A percentile compares a stretch with the other conserved stretches of the same genome.
Conservation (phyloP, 1,140 invertebrate genomes). For the Vanessa tameamea region DNA sequence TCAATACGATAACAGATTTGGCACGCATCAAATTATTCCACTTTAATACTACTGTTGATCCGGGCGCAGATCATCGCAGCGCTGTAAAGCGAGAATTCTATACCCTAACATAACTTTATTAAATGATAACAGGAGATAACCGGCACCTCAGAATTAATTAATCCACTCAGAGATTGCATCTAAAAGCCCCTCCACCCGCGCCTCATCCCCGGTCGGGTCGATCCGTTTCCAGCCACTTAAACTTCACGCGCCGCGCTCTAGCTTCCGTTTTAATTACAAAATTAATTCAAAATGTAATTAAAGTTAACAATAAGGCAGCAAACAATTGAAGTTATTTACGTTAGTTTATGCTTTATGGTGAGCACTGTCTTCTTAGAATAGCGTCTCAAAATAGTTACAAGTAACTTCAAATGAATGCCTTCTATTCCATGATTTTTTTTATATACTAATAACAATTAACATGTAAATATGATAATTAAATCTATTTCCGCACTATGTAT, state of each 20-base stretch:
- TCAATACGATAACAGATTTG: slow-evolving; percentile 57
- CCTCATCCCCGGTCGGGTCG: slow-evolving; percentile 62
- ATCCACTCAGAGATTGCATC: slow-evolving; percentile 80
- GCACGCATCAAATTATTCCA: slow-evolving; percentile 38
- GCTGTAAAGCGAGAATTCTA: slow-evolving; percentile 55
- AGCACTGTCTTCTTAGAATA: slow-evolving; percentile 24
- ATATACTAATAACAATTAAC: too few species aligned
- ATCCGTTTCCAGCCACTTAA: slow-evolving; percentile 80
- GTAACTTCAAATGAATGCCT: neutral
- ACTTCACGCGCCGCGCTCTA: slow-evolving; percentile 78
- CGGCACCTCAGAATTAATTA: slow-evolving; percentile 80
- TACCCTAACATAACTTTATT: slow-evolving; percentile 72
- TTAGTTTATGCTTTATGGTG: slow-evolving; percentile 77
- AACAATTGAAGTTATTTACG: slow-evolving; percentile 81
- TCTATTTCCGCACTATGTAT: too few species aligned
- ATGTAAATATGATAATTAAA: too few species aligned
- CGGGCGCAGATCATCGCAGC: slow-evolving; percentile 28
- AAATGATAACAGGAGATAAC: slow-evolving; percentile 79
- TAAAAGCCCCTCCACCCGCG: slow-evolving; percentile 65
- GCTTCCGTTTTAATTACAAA: slow-evolving; percentile 81
- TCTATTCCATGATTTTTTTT: neutral
- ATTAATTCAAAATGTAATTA: slow-evolving; percentile 82
- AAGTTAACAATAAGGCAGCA: slow-evolving; percentile 80
- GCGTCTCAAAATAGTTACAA: slow-evolving; percentile 4
- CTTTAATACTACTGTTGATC: slow-evolving; percentile 19